Base-by-base conservation (phyloP, 2,888 invertebrate species). In the Electrophaes corylata region DNA sequence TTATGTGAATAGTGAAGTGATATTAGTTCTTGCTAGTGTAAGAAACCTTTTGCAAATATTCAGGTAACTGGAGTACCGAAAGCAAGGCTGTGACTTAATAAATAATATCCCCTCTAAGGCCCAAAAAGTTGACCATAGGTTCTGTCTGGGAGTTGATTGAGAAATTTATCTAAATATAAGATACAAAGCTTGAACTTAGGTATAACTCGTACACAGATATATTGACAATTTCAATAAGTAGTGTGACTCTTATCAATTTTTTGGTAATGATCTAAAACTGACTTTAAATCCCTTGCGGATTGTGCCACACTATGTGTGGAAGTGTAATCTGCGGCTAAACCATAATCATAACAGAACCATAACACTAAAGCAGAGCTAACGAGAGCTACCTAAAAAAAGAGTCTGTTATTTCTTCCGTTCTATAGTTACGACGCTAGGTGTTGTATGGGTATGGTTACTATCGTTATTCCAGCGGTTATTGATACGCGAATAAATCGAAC, bases 81-180 rank as follows among this genome's bases (percentile, higher is more conserved):
- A 50, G 18, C 16, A 44, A 48, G 52, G 57, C 53, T 58, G 52
- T 58, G 49, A 49, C 37, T 31, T 53, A 45, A 51, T 37, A 16
- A 16, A 29, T 37, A 39, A 10, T 51, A 44, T 51, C 14, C 16
- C 35, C 29, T 18, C 20, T 8, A 23, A 4, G 6, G 11, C 23
- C 19, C 23, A 43, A 33, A 33, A 31, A 14, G 5, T 29, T 43
- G 6, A 16, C 37, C 16, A 8, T 37, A 37, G 16, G 16, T 16
- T 16, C 8, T 16, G 16, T 37, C 16, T 16, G 16, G 14, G 37
- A 10, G 37, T 37, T 16, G 16, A 37, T 14, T 16, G 6, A 16
- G 16, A 37, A 37, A 8, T 16, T 10, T 1, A 37, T 16, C 37
- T 37, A 2, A 16, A 37, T 10, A 2, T 37, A 10, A 16, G 10